Evolutionary conservation across 2,797 vertebrate genomes (phyloP).

Genomic region (Merluccius polli): DNA sequence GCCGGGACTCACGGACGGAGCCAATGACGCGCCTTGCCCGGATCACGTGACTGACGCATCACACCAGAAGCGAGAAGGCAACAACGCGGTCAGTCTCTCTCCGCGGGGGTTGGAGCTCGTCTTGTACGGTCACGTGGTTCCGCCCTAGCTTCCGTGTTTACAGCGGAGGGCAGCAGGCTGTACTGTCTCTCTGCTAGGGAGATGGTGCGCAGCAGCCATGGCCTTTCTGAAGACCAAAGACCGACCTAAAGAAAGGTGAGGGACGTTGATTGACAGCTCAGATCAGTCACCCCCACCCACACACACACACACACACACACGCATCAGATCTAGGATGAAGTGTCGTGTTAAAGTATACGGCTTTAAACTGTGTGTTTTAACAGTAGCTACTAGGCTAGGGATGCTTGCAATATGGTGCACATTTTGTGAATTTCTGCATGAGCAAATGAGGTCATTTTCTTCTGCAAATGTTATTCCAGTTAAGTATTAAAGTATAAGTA

Average conservation of each 20-base stretch:
- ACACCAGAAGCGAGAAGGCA: too few species aligned
- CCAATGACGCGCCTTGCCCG: too few species aligned
- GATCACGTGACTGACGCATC: too few species aligned
- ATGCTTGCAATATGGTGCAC: not conserved
- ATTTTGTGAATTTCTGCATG: not conserved
- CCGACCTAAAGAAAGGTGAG: slow-evolving; percentile 71
- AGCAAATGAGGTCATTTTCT: not conserved
- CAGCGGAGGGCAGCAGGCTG: slow-evolving; percentile 10
- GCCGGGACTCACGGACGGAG: too few species aligned
- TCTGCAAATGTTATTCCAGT: not conserved
- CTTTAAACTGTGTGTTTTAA: too few species aligned
- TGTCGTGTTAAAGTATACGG: not conserved
- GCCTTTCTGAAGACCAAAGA: slow-evolving; percentile 69
- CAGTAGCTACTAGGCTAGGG: not conserved
- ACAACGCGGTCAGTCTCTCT: too few species aligned
- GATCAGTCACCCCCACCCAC: not conserved
- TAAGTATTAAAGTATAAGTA: not conserved
- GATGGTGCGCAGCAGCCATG: slow-evolving; percentile 59
- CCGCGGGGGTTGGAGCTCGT: too few species aligned
- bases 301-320: too few species aligned
- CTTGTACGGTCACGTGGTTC: slow-evolving; percentile 60
- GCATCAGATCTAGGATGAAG: not conserved
- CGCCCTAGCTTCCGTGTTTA: slow-evolving; percentile 64
- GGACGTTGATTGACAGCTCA: not conserved
- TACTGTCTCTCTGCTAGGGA: too few species aligned